These are phyloP conservation scores for Oreochromis niloticus DNA, from an alignment of 2,113 vertebrate genomes.

Conservation along the genomic window DNA sequence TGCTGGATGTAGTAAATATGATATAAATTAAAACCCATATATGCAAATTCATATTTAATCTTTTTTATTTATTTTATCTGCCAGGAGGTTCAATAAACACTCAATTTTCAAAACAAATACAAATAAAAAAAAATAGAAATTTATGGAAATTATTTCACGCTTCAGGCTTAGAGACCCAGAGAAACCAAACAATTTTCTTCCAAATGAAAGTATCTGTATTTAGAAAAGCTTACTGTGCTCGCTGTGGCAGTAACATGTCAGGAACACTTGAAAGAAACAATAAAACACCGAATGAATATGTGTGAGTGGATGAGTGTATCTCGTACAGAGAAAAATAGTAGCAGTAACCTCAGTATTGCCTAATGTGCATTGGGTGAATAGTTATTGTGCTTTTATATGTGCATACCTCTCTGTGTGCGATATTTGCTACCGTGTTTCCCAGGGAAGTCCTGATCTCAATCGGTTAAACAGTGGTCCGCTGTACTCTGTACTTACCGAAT, in stretches of 20 bases:
- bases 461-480: conserved; percentile 27
- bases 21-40: not conserved
- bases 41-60: not conserved
- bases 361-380: not conserved
- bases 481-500: not conserved
- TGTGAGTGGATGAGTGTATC: not conserved
- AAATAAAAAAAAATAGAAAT: not conserved
- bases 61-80: not conserved
- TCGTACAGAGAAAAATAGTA: not conserved
- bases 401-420: not conserved
- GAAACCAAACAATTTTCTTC: not conserved
- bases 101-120: not conserved
- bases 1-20: not conserved
- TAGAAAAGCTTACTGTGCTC: not conserved
- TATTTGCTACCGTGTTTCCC: conserved; percentile 16
- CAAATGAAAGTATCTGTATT: not conserved
- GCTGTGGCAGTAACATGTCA: not conserved
- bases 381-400: not conserved
- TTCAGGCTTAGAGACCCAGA: not conserved
- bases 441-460: not conserved
- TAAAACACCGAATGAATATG: not conserved
- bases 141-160: not conserved
- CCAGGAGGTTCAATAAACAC: not conserved
- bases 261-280: not conserved
- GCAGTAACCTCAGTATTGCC: not conserved